Percentiles rank a stretch among this genome's conserved stretches.
These are phyloP conservation scores for Poecilia gillii DNA, from an alignment of 2,797 vertebrate species.

Conservation along the genomic window DNA sequence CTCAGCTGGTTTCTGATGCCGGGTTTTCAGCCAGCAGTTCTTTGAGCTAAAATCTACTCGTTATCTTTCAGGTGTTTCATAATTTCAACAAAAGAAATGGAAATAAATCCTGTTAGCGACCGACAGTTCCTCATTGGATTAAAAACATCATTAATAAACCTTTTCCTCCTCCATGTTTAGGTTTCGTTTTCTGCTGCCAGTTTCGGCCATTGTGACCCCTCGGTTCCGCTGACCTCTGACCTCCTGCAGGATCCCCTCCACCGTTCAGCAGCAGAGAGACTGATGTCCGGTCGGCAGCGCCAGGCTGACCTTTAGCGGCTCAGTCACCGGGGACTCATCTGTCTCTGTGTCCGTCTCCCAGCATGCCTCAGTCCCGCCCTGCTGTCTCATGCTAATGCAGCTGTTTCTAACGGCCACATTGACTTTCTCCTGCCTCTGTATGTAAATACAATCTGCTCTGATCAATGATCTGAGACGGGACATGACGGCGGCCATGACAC, in stretches of 20 bases:
- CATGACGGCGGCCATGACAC: constrained; percentile 23
- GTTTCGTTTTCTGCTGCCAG: constrained; percentile 1
- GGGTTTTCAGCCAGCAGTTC: neutral
- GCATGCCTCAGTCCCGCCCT: constrained; percentile 27
- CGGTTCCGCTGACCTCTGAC: constrained; percentile 34
- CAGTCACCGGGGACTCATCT: constrained; percentile 67
- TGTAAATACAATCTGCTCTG: constrained; percentile 67
- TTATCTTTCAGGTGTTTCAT: neutral
- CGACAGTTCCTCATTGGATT: neutral
- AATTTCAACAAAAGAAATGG: neutral
- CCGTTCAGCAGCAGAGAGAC: constrained; percentile 62
- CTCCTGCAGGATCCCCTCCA: neutral
- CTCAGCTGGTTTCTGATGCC: neutral
- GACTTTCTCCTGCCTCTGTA: constrained; percentile 68
- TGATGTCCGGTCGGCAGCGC: constrained; percentile 64
- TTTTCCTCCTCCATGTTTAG: neutral
- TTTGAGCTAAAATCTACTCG: neutral
- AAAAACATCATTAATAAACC: neutral
- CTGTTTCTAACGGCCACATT: constrained; percentile 71
- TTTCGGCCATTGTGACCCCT: constrained; percentile 18
- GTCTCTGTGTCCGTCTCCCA: constrained; percentile 53
- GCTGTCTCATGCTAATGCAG: constrained; percentile 65
- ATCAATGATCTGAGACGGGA: constrained; percentile 55
- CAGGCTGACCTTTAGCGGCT: constrained; percentile 69
- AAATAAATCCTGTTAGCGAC: neutral